Conservation (phyloP, 2,797 vertebrate genomes). For the Steatocranus sp. region DNA sequence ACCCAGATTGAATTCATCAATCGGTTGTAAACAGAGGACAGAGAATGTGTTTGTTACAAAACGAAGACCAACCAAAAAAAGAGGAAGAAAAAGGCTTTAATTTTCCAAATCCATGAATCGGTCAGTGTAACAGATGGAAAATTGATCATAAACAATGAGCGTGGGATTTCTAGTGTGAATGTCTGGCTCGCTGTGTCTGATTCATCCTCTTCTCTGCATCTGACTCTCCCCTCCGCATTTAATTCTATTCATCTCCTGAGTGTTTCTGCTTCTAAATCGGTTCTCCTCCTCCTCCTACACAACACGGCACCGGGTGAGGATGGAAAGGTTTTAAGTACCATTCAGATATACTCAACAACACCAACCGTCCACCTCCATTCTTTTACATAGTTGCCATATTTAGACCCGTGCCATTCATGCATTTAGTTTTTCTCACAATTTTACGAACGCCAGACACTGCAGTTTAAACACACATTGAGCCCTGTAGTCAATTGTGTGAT, state of each 20-base stretch:
- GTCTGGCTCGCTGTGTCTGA: conserved; percentile 70
- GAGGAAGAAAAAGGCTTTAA: neutral
- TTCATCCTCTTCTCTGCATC: conserved; percentile 66
- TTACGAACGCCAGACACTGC: conserved; percentile 15
- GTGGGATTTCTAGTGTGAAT: conserved; percentile 68
- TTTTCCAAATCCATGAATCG: conserved; percentile 60
- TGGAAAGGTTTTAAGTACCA: conserved; percentile 61
- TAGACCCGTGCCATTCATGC: conserved; percentile 61
- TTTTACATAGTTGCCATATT: conserved; percentile 53
- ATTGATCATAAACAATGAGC: conserved; percentile 65
- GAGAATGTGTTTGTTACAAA: conserved; percentile 32
- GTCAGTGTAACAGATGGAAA: conserved; percentile 70
- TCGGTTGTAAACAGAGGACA: neutral
- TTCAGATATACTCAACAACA: conserved; percentile 55
- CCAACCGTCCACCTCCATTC: conserved; percentile 59
- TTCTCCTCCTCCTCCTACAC: conserved; percentile 65
- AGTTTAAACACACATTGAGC: neutral
- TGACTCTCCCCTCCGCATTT: conserved; percentile 62
- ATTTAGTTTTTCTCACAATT: conserved; percentile 48
- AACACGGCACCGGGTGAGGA: conserved; percentile 37
- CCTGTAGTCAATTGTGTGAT: conserved; percentile 21
- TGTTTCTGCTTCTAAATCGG: conserved; percentile 72
- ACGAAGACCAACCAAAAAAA: neutral
- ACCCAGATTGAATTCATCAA: conserved; percentile 8
- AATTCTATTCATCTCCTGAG: conserved; percentile 62